Base-by-base conservation (phyloP, 2,888 invertebrate genomes). In the Oxycera nigricornis region DNA sequence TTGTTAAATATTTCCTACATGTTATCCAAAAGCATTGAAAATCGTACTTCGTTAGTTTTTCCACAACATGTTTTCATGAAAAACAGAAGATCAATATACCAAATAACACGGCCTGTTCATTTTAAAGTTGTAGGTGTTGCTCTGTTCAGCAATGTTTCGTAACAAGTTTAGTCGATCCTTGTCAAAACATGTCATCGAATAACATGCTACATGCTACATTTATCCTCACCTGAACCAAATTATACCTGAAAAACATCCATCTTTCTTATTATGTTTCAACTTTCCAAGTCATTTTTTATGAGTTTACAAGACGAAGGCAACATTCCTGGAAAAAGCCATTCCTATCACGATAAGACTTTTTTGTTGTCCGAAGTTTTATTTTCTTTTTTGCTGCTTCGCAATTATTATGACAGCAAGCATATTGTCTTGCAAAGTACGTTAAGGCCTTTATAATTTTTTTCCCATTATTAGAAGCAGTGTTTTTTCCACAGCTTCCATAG, bases 351-450 rank as follows among this genome's bases (percentile, higher is more conserved):
- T 59, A 59, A 59, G 26, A 28, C 59, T 59, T 59, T 28, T 28
- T 28, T 46, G 4, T 30, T 30, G 59, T 28, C 59, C 35, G 46
- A 14, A 14, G 11, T 7, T 46, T 46, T 46, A 11, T 2, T 46
- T 46, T 3, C 6, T 59, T 30, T 22, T 59, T 22, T 30, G 26
- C 46, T 28, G 22, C 30, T 59, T 4, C 17, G 59, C 22, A 30
- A 59, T 59, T 30, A 59, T 59, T 59, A 59, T 22, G 59, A 30
- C 26, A 59, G 30, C 59, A 11, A 30, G 59, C 59, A 59, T 59
- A 59, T 59, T 59, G 59, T 59, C 59, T 59, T 59, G 22, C 59
- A 59, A 30, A 1, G 26, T 20, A 14, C 26, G 28, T n/a, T 28
- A 17, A 59, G 59, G 0, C 30, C 59, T 30, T 59, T 30, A n/a